Evolutionary conservation across 2,797 vertebrate genomes (phyloP), one percentile per base, ranked within the genome.

Genomic region (Notolepis coatsorum): DNA sequence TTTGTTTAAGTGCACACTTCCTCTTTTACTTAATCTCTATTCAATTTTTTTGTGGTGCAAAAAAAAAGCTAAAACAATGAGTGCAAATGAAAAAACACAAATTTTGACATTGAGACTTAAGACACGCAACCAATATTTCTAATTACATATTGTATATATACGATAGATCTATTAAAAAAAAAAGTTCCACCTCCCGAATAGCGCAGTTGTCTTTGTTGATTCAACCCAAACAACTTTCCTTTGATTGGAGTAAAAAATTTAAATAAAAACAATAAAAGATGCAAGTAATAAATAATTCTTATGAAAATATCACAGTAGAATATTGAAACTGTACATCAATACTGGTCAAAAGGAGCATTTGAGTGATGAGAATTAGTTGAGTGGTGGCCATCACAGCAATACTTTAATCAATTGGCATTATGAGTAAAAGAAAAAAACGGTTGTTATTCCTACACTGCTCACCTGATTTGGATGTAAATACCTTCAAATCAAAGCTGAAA

Each of bases 391-490:
- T 69, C 45, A 77, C 74, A 80, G 77, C 65, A 80, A 89, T 81
- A 89, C 75, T 73, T 74, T 46, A 65, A 79, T 89, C 73, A 71
- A 72, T 92, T 93, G 92, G 93, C 92, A 90, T 90, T 71, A 71
- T 78, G 84, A 85, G 77, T 84, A 55, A 59, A 37, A 25, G 45
- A 33, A 53, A 46, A 24, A 50, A 30, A 38, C n/a, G n/a, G n/a
- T n/a, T n/a, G n/a, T n/a, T n/a, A n/a, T n/a, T n/a, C n/a, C n/a
- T n/a, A n/a, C n/a, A n/a, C n/a, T n/a, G n/a, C n/a, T n/a, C n/a
- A n/a, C n/a, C n/a, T n/a, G n/a, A n/a, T n/a, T n/a, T n/a, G n/a
- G n/a, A n/a, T n/a, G n/a, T n/a, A n/a, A n/a, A n/a, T n/a, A n/a
- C n/a, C n/a, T n/a, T n/a, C n/a, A n/a, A n/a, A n/a, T n/a, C n/a